A percentile compares a stretch with the other conserved stretches of the same genome.
Conservation (phyloP, 2,113 vertebrate species). For the Pangasianodon gigas region DNA sequence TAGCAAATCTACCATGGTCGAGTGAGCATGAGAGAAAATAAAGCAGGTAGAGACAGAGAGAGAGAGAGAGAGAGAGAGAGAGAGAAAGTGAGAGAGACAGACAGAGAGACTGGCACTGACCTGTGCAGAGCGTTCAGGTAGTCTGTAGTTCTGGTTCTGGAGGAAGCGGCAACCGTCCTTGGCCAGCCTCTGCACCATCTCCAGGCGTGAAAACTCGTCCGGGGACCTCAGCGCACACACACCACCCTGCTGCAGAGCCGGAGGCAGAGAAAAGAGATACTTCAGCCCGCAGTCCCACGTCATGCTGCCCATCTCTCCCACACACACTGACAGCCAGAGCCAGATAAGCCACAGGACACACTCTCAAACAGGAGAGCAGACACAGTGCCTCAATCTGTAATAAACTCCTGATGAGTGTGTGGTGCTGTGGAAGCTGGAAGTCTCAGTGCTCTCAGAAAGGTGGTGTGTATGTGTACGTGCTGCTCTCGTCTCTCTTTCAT, state of each 20-base stretch:
- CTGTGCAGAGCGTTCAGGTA: conserved; percentile 78
- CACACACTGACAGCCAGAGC: conserved; percentile 9
- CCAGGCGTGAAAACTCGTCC: conserved; percentile 86
- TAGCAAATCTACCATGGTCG: background rate
- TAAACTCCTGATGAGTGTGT: conserved; percentile 28
- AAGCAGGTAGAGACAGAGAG: background rate
- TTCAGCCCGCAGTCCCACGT: conserved; percentile 95
- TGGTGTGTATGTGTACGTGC: background rate
- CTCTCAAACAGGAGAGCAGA: conserved; percentile 2
- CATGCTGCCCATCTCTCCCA: conserved; percentile 70
- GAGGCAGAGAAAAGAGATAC: conserved; percentile 90
- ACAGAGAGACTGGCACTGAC: conserved; percentile 71
- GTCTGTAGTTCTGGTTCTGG: conserved; percentile 82
- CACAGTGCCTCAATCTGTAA: background rate
- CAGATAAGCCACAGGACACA: background rate
- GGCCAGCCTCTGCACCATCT: conserved; percentile 89
- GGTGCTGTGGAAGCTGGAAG: background rate
- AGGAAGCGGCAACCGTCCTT: conserved; percentile 89
- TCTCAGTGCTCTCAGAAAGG: background rate
- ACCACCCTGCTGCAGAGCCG: conserved; percentile 86
- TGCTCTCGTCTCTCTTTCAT: conserved; percentile 1
- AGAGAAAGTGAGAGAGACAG: background rate
- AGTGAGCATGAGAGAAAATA: background rate
- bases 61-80: background rate
- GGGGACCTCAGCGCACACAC: conserved; percentile 86